Evolutionary conservation across 92 coral and sea anemone genomes (phyloP).

Genomic region (Umimayanthus chanpuru): DNA sequence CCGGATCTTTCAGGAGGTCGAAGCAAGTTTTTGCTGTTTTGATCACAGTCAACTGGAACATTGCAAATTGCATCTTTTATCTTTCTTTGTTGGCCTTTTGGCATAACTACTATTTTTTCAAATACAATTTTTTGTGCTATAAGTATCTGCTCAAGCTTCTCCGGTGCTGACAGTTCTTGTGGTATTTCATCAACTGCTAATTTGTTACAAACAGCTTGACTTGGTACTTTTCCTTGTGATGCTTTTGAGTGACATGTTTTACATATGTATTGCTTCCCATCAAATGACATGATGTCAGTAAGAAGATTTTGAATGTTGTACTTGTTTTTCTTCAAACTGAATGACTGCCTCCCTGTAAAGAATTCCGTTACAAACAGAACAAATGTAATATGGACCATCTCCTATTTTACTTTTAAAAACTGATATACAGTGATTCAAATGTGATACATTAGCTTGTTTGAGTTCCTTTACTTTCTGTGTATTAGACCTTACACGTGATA

Average conservation of each 20-base stretch:
- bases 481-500: background rate
- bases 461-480: background rate
- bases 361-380: conserved; percentile 15
- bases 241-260: conserved; percentile 55
- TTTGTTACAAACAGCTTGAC: conserved; percentile 56
- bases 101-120: conserved; percentile 53
- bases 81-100: conserved; percentile 63
- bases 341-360: conserved; percentile 4
- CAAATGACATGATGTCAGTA: conserved; percentile 45
- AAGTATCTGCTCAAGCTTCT: conserved; percentile 55
- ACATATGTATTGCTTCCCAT: conserved; percentile 49
- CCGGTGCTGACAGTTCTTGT: conserved; percentile 42
- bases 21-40: conserved; percentile 54
- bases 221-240: conserved; percentile 43
- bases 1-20: conserved; percentile 63
- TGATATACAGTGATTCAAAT: conserved; percentile 2
- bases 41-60: conserved; percentile 67
- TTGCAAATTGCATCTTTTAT: conserved; percentile 67
- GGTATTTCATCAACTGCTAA: conserved; percentile 57
- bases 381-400: conserved; percentile 24
- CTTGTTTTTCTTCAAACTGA: background rate
- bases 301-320: conserved; percentile 2
- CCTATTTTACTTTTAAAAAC: conserved; percentile 1
- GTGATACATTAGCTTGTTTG: background rate
- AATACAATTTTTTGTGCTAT: conserved; percentile 56